Evolutionary conservation across 2,888 invertebrate species (phyloP).

Genomic region (Meliscaeva auricollis): DNA sequence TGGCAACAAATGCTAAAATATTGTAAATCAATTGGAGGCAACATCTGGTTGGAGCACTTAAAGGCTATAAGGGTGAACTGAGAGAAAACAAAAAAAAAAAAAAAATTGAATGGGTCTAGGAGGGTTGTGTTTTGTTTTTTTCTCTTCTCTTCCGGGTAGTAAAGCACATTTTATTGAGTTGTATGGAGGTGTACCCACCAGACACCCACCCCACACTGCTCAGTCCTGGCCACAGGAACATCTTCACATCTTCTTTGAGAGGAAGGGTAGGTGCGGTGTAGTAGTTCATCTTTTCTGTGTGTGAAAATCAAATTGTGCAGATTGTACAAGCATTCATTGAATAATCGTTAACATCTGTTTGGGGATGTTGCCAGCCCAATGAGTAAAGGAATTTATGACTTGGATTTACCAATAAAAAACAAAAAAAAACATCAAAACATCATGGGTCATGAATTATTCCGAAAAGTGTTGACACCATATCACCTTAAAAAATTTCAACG

Average conservation of each 20-base stretch:
- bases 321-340: slow-evolving; percentile 72
- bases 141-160: slow-evolving; percentile 79
- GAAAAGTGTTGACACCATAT: slow-evolving; percentile 19
- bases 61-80: slow-evolving; percentile 35
- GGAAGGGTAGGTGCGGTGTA: background rate
- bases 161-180: slow-evolving; percentile 84
- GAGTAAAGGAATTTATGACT: slow-evolving; percentile 27
- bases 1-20: slow-evolving; percentile 80
- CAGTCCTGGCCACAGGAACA: slow-evolving; percentile 41
- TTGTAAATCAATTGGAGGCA: slow-evolving; percentile 82
- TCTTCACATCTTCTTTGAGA: slow-evolving; percentile 57
- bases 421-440: background rate
- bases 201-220: slow-evolving; percentile 14
- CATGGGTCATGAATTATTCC: slow-evolving; percentile 31
- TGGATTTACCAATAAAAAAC: slow-evolving; percentile 14
- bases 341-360: slow-evolving; percentile 82
- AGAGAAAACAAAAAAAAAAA: background rate
- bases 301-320: slow-evolving; percentile 52
- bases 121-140: slow-evolving; percentile 26
- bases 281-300: slow-evolving; percentile 10
- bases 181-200: slow-evolving; percentile 77
- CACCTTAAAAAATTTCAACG: background rate
- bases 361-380: slow-evolving; percentile 25
- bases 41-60: slow-evolving; percentile 59
- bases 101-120: slow-evolving; percentile 8